Base-by-base conservation (phyloP, 2,113 vertebrate species). In the Cololabis saira region DNA sequence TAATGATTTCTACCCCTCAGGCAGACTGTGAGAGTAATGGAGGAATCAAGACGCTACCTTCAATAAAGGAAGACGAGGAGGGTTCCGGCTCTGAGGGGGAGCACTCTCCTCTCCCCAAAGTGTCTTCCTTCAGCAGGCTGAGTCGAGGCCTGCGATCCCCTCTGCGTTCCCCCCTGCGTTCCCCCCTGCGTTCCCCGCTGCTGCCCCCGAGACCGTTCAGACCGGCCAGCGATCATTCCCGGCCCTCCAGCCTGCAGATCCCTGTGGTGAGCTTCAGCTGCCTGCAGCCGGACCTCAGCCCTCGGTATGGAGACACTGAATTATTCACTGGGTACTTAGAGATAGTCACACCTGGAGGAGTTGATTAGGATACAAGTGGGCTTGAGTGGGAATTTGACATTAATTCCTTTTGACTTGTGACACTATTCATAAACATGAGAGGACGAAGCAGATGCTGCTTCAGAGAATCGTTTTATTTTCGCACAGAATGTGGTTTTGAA, bases 21-120 rank as follows among this genome's bases (percentile, higher is more conserved):
- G 54, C 79, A 14, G 92, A 92, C 66, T 91, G 84, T 47, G 93
- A 94, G 81, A 93, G 86, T 37, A 94, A 94, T 2, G 93, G 93
- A 0, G 93, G 92, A 2, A 75, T 94, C 33, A 93, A 94, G 78
- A 94, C 94, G 72, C 90, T 94, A 11, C 87, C 93, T 4, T 92
- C 93, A 42, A 95, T 95, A 64, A 87, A 74, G 19, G 94, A 95
- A 73, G 94, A 94, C 1, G 94, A 95, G 61, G 94, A 95, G 51
- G 89, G 88, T 0, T 85, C 84, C 0, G 71, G 72, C 1, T 87
- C 90, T 0, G 93, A 94, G 52, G 93, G 89, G 4, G 93, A 92
- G 30, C 89, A 61, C 77, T 85, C 88, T 10, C 90, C 90, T 0
- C 76, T 91, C 6, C 76, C 90, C 45, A 81, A 82, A 41, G 66